Evolutionary conservation across 2,888 invertebrate genomes (phyloP), one percentile per base, ranked within the genome.

Genomic region (Lasioglossum figueresi): DNA sequence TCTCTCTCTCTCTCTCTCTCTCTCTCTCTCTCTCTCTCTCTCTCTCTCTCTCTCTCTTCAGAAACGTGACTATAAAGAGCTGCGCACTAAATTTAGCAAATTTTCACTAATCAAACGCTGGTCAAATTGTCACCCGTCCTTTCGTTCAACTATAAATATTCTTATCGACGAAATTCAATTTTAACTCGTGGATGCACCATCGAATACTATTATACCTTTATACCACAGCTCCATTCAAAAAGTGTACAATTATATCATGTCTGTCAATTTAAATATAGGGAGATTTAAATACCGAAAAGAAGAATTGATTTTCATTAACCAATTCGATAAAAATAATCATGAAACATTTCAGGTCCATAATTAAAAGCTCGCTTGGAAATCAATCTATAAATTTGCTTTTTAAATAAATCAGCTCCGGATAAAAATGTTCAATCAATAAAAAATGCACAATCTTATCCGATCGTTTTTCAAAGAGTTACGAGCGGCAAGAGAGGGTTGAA

Each of bases 401-500:
- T 31, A 31, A 5, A 59, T 16, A 27, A 59, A 59, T 68, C 4
- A 63, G 1, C 16, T 12, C 31, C n/a, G 14, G 12, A 37, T 27
- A 27, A 48, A 52, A 43, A 12, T 52, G 23, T 45, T 43, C n/a
- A 5, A 40, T 68, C 68, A 37, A 37, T 72, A 72, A 80, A 76
- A 70, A 70, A 19, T 16, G 63, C 75, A 75, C n/a, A 52, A n/a
- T 14, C n/a, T 5, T 1, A 59, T 34, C n/a, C 63, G 48, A 45
- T 74, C 31, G n/a, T 71, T 40, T 71, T 48, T 45, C 2, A n/a
- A 12, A 14, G 37, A 76, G 76, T 76, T 72, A 83, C 66, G 27
- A 76, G 63, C 80, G 48, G 31, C 14, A 23, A 86, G 89, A 89
- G 91, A 92, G 92, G 94, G 93, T 94, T 92, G 88, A 93, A 94